Conservation (phyloP, 2,888 invertebrate genomes). For the Drosophila longiperda region DNA sequence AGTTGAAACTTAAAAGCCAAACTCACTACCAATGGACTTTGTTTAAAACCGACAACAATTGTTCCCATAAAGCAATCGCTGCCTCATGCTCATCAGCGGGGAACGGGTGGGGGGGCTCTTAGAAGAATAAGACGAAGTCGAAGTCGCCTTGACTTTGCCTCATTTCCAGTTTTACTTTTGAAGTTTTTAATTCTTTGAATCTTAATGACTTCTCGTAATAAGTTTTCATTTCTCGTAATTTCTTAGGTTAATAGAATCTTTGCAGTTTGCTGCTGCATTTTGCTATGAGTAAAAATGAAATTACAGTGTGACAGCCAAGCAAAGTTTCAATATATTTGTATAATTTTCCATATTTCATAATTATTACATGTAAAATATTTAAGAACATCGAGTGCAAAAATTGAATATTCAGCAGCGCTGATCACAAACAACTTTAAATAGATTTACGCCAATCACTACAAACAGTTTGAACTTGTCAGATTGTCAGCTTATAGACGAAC, state of each 20-base stretch:
- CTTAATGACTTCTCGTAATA: slow-evolving; percentile 84
- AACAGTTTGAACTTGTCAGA: slow-evolving; percentile 5
- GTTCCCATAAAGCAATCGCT: slow-evolving; percentile 11
- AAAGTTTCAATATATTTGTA: neutral
- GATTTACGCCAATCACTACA: neutral
- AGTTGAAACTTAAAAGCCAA: slow-evolving; percentile 57
- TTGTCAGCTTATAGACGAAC: neutral
- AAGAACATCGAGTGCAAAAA: neutral
- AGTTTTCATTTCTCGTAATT: slow-evolving; percentile 83
- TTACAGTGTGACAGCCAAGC: slow-evolving; percentile 55
- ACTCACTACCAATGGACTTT: slow-evolving; percentile 54
- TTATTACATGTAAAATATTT: neutral
- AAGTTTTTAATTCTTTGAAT: slow-evolving; percentile 82
- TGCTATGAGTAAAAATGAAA: slow-evolving; percentile 45
- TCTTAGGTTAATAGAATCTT: slow-evolving; percentile 81
- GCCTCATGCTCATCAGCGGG: slow-evolving; percentile 6
- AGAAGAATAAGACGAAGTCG: slow-evolving; percentile 3
- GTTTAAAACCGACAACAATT: slow-evolving; percentile 60
- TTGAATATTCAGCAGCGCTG: neutral
- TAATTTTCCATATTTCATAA: neutral
- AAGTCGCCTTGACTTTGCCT: slow-evolving; percentile 50
- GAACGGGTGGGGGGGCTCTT: neutral
- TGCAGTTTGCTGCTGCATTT: slow-evolving; percentile 51
- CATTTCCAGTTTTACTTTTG: slow-evolving; percentile 74
- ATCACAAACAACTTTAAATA: neutral